Conservation (phyloP, 1,140 invertebrate genomes). For the Heliconius himera region DNA sequence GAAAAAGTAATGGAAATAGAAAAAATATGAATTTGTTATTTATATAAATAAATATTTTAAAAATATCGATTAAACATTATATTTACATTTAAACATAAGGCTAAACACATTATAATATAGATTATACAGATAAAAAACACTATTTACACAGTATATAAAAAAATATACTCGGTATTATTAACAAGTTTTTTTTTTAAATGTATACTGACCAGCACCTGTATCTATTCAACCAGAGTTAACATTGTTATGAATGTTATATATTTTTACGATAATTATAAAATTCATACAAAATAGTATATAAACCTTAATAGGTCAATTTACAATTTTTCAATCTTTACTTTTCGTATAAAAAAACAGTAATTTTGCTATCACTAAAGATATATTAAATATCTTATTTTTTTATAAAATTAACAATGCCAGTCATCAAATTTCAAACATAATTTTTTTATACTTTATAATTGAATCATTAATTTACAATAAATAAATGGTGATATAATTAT, state of each 20-base stretch:
- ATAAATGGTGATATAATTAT: not conserved
- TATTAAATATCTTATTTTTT: not conserved
- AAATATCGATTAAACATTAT: not conserved
- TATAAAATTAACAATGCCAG: no score
- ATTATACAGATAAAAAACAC: not conserved
- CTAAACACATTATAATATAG: not conserved
- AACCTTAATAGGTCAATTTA: not conserved
- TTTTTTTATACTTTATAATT: no score
- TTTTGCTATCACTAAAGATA: not conserved
- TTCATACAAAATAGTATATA: no score
- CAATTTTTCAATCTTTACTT: no score
- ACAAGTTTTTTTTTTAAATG: not conserved
- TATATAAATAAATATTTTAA: not conserved
- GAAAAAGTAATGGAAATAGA: not conserved
- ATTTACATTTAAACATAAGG: not conserved
- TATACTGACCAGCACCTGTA: conserved; percentile 5
- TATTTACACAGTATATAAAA: not conserved
- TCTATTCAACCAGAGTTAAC: not conserved
- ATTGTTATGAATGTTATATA: not conserved
- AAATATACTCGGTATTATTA: not conserved
- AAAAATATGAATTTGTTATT: not conserved
- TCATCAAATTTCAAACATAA: no score
- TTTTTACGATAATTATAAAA: not conserved
- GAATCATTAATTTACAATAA: not conserved
- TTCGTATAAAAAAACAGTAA: not conserved